phyloP scores from a whole-genome alignment of 2,113 vertebrate species.

The Deroptyus accipitrinus region DNA sequence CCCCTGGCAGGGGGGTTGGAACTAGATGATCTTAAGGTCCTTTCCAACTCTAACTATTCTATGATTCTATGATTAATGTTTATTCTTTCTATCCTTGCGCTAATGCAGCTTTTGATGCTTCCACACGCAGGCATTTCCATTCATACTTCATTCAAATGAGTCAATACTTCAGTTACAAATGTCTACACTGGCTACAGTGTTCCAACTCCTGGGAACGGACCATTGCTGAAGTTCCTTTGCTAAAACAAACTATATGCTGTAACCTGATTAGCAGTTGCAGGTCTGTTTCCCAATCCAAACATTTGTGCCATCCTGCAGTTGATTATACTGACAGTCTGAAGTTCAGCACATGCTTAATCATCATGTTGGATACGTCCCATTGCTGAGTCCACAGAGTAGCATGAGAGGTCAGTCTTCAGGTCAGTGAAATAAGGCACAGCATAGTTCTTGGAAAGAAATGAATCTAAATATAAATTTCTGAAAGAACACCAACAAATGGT shows the following conservation, averaged over 20 bases:
- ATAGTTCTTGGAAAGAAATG: conserved; percentile 42
- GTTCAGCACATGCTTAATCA: not conserved
- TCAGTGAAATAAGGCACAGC: not conserved
- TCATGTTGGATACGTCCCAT: not conserved
- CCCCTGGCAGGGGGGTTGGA: too few species aligned
- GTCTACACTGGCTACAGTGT: not conserved
- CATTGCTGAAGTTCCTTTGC: not conserved
- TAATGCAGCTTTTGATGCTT: not conserved
- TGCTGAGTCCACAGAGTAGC: not conserved
- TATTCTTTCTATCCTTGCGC: not conserved
- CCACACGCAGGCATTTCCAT: not conserved
- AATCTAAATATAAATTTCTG: conserved; percentile 28
- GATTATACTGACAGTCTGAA: not conserved
- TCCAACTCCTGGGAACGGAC: not conserved
- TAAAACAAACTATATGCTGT: not conserved
- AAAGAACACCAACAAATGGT: conserved; percentile 26
- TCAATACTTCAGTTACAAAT: not conserved
- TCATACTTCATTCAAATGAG: not conserved
- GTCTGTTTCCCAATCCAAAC: not conserved
- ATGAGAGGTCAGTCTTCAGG: not conserved
- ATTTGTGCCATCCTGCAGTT: not conserved
- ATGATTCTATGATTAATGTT: not conserved
- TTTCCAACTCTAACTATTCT: too few species aligned
- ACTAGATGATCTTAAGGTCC: too few species aligned
- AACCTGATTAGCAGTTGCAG: not conserved